These are phyloP conservation scores for Acestrorhynchus altus DNA, from an alignment of 2,797 vertebrate species.

Conservation along the genomic window DNA sequence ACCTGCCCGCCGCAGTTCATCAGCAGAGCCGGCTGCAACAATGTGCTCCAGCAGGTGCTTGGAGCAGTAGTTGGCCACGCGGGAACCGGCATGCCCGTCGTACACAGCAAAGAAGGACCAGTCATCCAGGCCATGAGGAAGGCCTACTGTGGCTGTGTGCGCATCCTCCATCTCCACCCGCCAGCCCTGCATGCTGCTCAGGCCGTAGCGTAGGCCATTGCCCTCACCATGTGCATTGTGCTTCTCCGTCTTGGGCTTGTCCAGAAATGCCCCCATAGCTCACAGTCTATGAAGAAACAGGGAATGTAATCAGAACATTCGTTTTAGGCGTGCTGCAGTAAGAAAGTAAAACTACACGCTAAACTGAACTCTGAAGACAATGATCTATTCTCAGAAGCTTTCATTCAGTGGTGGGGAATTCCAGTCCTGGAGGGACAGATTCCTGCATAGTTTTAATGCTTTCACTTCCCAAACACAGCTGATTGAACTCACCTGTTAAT, in stretches of 20 bases:
- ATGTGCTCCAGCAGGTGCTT: constrained; percentile 97
- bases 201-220: constrained; percentile 91
- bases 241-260: constrained; percentile 99
- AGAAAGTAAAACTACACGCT: neutral
- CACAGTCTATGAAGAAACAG: constrained; percentile 73
- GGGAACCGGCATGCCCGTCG: constrained; percentile 96
- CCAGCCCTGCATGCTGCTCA: constrained; percentile 99
- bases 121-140: constrained; percentile 91
- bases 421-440: too few species aligned
- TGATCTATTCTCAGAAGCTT: neutral
- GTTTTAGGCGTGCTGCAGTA: neutral
- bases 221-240: constrained; percentile 93
- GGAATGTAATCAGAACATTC: neutral
- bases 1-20: constrained; percentile 63
- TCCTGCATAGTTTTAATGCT: too few species aligned
- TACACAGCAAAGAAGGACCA: constrained; percentile 99
- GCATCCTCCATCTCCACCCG: constrained; percentile 99
- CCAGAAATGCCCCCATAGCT: constrained; percentile 98
- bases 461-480: too few species aligned
- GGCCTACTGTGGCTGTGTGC: constrained; percentile 93
- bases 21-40: constrained; percentile 83
- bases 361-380: neutral
- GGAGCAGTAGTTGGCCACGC: constrained; percentile 96
- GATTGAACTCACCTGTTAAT: too few species aligned
- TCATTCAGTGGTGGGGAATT: neutral